Percentiles rank a stretch among this genome's conserved stretches.
Evolutionary conservation across 2,888 invertebrate genomes (phyloP).

Genomic region (Scotopteryx bipunctaria): DNA sequence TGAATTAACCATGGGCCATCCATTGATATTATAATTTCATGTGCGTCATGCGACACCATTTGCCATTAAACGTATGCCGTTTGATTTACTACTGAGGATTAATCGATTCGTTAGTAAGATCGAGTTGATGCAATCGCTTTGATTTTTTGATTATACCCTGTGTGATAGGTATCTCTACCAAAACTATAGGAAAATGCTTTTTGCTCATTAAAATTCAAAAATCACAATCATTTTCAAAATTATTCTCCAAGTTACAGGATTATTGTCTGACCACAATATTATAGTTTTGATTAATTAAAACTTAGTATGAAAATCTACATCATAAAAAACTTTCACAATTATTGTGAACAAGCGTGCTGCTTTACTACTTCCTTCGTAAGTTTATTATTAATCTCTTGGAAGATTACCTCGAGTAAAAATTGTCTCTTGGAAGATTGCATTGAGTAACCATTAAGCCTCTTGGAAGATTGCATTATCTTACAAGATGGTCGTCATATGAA

Average conservation of each 20-base stretch:
- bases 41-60: slow-evolving; percentile 50
- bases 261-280: no score
- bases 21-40: slow-evolving; percentile 66
- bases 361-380: slow-evolving; percentile 43
- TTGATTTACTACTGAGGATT: slow-evolving; percentile 25
- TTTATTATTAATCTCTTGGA: slow-evolving; percentile 4
- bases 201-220: no score
- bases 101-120: neutral
- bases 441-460: no score
- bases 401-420: slow-evolving; percentile 18
- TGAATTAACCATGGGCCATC: slow-evolving; percentile 62
- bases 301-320: neutral
- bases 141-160: no score
- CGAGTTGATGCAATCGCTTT: no score
- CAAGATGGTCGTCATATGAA: slow-evolving; percentile 34
- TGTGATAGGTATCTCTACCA: no score
- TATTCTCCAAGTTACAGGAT: no score
- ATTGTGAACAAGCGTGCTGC: slow-evolving; percentile 65
- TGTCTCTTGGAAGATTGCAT: slow-evolving; percentile 16
- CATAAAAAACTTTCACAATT: neutral
- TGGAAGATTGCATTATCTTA: slow-evolving; percentile 13
- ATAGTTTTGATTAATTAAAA: no score
- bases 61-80: slow-evolving; percentile 18
- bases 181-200: no score
- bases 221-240: no score